These are phyloP conservation scores for Hapalemur alaotrensis DNA, from an alignment of 2,797 vertebrate species.

Conservation along the genomic window DNA sequence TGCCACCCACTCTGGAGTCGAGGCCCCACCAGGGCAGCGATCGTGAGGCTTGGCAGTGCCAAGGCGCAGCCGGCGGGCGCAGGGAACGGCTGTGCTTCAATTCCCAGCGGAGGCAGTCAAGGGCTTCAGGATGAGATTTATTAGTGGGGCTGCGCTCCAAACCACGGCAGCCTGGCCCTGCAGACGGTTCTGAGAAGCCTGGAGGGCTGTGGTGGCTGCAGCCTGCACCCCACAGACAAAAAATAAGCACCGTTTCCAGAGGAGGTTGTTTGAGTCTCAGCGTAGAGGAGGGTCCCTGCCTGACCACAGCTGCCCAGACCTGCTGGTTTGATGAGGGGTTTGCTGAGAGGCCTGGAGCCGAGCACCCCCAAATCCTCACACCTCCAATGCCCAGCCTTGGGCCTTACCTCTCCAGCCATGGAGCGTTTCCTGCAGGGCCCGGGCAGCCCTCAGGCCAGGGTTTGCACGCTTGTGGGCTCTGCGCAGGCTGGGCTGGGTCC, in stretches of 20 bases:
- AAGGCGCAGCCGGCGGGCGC: not conserved
- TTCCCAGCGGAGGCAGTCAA: conserved; percentile 38
- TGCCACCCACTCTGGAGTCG: not conserved
- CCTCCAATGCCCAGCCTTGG: rapidly evolving
- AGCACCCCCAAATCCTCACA: not conserved
- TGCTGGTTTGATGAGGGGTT: not conserved
- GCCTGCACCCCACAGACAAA: conserved; percentile 64
- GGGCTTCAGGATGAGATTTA: conserved; percentile 53
- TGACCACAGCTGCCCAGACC: not conserved
- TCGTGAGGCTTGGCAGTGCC: not conserved
- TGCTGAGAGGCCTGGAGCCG: not conserved
- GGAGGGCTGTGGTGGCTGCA: not conserved
- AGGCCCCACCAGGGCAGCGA: not conserved
- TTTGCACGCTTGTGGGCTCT: not conserved
- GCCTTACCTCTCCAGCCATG: not conserved
- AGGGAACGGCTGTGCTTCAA: not conserved
- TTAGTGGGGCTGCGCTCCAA: conserved; percentile 40
- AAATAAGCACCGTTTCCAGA: not conserved
- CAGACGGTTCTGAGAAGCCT: not conserved
- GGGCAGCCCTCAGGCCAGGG: not conserved
- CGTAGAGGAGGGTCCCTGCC: not conserved
- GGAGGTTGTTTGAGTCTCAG: not conserved
- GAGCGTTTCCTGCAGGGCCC: not conserved
- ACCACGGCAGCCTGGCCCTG: not conserved
- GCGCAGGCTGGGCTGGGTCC: not conserved